Evolutionary conservation across 2,113 vertebrate genomes (phyloP), one percentile per base, ranked within the genome.

Genomic region (Neoarius graeffei): DNA sequence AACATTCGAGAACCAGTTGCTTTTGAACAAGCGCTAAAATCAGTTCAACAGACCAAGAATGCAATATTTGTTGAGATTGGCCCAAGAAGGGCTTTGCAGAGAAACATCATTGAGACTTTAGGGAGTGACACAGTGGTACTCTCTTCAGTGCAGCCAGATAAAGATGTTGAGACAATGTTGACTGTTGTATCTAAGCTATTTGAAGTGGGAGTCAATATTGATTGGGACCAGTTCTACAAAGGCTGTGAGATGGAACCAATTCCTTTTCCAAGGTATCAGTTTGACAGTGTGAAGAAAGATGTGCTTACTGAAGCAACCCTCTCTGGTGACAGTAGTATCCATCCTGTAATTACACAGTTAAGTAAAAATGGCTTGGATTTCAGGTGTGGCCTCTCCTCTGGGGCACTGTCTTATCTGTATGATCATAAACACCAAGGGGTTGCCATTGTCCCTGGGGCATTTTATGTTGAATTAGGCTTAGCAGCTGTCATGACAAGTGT

Each of bases 51-150:
- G n/a, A 89, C 89, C 52, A 92, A 92, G 66, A 95, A 95, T 4
- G 11, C 93, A 62, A 93, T 96, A 10, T 97, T 97, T 94, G 94
- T 98, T 67, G 97, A 98, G 92, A 96, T 97, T 88, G 94, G 96
- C 73, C 96, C 96, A 86, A 95, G 95, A 15, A 93, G 90, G 86
- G 94, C 91, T 84, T 88, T 98, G 27, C 95, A 97, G 82, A 94
- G 95, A 52, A 96, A 94, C 92, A 97, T 98, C 77, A 92, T 86
- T 23, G 97, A 97, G 89, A 96, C 94, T 2, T 89, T 97, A 66
- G 96, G 97, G 77, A 88, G 92, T 66, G 90, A 91, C 50, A 83
- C 93, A 1, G 90, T 84, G 48, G 96, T 97, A 79, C 91, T 97
- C 0, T 85, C 95, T 7, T 92, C 95, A 15, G 90, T 95, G 71